Conservation (phyloP, 1,140 invertebrate genomes). For the Macrosteles quadrilineatus region DNA sequence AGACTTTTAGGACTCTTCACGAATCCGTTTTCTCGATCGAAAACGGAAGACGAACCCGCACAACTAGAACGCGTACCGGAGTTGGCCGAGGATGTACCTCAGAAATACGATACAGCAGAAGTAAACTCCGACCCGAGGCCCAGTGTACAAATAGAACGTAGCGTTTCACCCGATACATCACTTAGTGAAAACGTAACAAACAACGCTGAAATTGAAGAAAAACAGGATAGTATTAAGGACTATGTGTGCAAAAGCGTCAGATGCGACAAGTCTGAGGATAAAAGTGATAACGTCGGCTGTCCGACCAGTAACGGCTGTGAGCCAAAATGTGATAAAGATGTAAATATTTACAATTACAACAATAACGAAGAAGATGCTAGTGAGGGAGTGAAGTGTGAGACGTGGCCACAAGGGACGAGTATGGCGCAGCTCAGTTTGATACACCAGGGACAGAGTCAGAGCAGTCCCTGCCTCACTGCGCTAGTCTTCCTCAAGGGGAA, state of each 20-base stretch:
- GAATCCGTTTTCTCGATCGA: conserved; percentile 37
- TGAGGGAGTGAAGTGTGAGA: conserved; percentile 25
- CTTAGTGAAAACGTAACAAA: neutral
- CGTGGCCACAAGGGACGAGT: conserved; percentile 29
- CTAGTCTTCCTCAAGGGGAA: conserved; percentile 33
- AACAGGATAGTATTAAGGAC: neutral
- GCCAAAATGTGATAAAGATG: conserved; percentile 9
- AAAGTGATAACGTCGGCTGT: neutral
- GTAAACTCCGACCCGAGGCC: neutral
- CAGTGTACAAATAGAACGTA: neutral
- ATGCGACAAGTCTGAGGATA: neutral
- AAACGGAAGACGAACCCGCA: conserved; percentile 19
- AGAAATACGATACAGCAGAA: conserved; percentile 21
- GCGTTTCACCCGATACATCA: neutral
- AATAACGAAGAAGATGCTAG: neutral
- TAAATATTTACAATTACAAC: conserved; percentile 19
- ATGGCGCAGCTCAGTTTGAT: neutral
- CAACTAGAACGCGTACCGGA: conserved; percentile 28
- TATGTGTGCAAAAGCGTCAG: neutral
- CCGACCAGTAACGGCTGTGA: conserved; percentile 5
- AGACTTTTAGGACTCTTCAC: conserved; percentile 45
- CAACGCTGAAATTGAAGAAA: neutral
- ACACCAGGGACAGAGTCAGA: conserved; percentile 15
- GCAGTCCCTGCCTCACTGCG: conserved; percentile 30
- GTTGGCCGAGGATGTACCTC: conserved; percentile 8